Conservation (phyloP, 2,113 vertebrate genomes). For the Tachysurus fulvidraco region DNA sequence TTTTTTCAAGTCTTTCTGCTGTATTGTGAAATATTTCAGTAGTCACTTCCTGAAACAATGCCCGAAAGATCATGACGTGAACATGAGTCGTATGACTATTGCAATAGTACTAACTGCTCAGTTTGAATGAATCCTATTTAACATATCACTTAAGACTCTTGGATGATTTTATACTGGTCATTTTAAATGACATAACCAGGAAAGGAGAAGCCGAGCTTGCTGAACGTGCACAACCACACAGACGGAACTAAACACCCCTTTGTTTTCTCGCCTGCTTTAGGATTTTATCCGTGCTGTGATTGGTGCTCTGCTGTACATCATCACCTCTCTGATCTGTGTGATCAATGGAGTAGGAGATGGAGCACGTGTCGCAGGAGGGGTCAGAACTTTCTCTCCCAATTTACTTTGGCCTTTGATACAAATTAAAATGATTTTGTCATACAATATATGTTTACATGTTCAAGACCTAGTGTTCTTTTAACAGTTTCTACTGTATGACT, state of each 20-base stretch:
- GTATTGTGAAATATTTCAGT: not conserved
- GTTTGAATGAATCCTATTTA: not conserved
- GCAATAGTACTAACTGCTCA: not conserved
- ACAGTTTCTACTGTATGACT: not conserved
- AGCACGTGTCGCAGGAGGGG: constrained; percentile 72
- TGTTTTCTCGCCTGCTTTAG: constrained; percentile 54
- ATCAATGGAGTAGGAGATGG: constrained; percentile 63
- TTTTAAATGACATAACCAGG: not conserved
- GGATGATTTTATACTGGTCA: not conserved
- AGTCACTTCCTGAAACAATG: not conserved
- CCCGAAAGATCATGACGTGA: not conserved
- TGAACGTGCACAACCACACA: not conserved
- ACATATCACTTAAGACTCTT: not conserved
- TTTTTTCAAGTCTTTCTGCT: not conserved
- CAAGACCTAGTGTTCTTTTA: not conserved
- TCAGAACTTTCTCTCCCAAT: constrained; percentile 47
- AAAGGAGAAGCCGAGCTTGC: not conserved
- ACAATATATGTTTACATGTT: not conserved
- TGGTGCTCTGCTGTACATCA: constrained; percentile 67
- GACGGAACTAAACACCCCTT: not conserved
- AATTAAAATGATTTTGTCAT: not conserved
- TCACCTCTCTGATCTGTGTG: constrained; percentile 70
- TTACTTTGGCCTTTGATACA: not conserved
- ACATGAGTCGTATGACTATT: not conserved
- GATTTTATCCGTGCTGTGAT: constrained; percentile 69